Evolutionary conservation across 92 coral and sea anemone genomes (phyloP).

Genomic region (Blastomussa wellsi): DNA sequence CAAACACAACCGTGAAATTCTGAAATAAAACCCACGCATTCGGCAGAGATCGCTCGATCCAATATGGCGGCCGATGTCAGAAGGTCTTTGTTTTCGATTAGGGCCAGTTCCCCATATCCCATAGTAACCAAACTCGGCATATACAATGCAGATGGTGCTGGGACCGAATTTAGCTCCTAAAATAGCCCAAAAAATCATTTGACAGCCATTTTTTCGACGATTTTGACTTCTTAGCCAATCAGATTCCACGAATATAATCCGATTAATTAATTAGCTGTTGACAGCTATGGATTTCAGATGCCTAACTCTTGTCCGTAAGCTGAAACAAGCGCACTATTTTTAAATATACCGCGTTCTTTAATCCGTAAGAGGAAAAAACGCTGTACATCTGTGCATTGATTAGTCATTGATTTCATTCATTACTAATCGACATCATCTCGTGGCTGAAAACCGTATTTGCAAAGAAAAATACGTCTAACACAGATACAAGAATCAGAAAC

Average conservation of each 20-base stretch:
- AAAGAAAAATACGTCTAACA: no score
- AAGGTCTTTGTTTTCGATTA: background rate
- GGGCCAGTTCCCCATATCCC: slow-evolving; percentile 12
- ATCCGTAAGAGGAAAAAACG: no score
- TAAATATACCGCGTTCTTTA: no score
- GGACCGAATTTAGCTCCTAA: slow-evolving; percentile 5
- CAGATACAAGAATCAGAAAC: no score
- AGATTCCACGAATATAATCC: background rate
- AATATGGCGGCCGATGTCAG: slow-evolving; percentile 12
- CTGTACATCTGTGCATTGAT: no score
- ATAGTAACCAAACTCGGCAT: slow-evolving; percentile 2
- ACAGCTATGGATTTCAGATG: no score
- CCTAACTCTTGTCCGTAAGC: no score
- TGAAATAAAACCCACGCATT: background rate
- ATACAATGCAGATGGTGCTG: background rate
- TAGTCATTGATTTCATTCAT: no score
- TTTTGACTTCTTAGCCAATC: slow-evolving; percentile 11
- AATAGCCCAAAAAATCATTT: background rate
- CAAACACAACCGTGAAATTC: background rate
- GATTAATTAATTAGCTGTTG: no score
- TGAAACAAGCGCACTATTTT: no score
- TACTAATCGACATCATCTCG: no score
- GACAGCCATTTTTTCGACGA: background rate
- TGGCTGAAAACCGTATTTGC: no score
- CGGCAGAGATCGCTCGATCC: background rate